Base-by-base conservation (phyloP, 2,113 vertebrate genomes). In the Pelecanus crispus region DNA sequence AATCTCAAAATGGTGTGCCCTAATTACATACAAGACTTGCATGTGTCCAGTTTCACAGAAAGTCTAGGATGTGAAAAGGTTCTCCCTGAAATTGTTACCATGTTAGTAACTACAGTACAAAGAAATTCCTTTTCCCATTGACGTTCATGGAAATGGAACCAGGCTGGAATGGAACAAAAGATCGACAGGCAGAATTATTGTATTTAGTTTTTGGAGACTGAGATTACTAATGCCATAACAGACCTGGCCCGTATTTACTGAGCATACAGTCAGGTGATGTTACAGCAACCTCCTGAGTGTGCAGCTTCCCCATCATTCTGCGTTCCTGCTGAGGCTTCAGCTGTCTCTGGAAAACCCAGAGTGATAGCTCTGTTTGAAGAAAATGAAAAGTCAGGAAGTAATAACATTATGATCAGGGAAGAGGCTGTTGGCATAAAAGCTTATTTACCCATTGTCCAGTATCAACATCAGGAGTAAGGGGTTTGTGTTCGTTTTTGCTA, bases 71-170 rank as follows among this genome's bases (percentile, higher is more conserved):
- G 29, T 72, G 45, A 49, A 67, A 77, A 38, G 5, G 9, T 71
- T 79, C 21, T 88, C 36, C 56, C 18, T 67, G 34, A 68, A 75
- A 56, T 85, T 63, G n/a, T 36, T 72, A 13, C 28, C 25, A 3
- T 34, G 5, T 47, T 40, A 85, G 9, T 47, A 44, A 71, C 70
- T 73, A 44, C 13, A 32, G 31, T 58, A 80, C 22, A 77, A 75
- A 85, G 17, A 63, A 86, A 72, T 49, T 72, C 25, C 5, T 73
- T 81, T 84, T 86, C 17, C 12, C 8, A 3, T 38, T 81, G 28
- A 53, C 0, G 0, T 50, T 91, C 16, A 6, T 49, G 59, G 63
- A 78, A 83, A 55, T 5, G 1, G 49, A 92, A 59, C 32, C 17
- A 49, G 18, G 16, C 28, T 85, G 70, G 73, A 79, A 79, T 65